Conservation (phyloP, 1,140 invertebrate species). For the Micrasema minimum region DNA sequence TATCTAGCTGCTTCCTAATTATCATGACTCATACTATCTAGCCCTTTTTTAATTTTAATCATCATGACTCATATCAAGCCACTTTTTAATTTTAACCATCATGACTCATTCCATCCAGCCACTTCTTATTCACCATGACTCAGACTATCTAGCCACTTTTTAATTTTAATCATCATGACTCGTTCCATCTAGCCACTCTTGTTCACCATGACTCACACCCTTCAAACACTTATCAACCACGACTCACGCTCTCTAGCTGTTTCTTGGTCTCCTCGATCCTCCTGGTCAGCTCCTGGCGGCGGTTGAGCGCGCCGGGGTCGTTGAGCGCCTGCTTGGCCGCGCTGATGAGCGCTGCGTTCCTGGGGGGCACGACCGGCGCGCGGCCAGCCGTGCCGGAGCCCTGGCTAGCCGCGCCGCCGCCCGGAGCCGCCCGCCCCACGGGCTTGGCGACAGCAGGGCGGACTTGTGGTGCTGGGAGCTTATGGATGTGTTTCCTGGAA, state of each 20-base stretch:
- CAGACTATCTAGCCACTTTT: too few relatives aligned
- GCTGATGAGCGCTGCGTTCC: slow-evolving; percentile 67
- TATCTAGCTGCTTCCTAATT: too few relatives aligned
- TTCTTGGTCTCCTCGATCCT: slow-evolving; percentile 88
- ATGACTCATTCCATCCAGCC: too few relatives aligned
- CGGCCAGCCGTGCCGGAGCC: neutral
- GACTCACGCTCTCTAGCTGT: slow-evolving; percentile 89
- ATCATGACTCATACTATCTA: too few relatives aligned
- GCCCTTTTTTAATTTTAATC: too few relatives aligned
- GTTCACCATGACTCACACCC: too few relatives aligned
- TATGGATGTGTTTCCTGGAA: slow-evolving; percentile 48
- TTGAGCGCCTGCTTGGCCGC: slow-evolving; percentile 68
- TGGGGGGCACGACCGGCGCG: slow-evolving; percentile 57
- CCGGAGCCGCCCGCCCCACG: neutral
- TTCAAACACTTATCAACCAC: too few relatives aligned
- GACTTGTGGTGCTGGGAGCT: slow-evolving; percentile 52
- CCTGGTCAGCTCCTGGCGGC: slow-evolving; percentile 84
- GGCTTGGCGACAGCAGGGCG: slow-evolving; percentile 1
- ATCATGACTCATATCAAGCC: too few relatives aligned
- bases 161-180: too few relatives aligned
- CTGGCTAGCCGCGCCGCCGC: neutral
- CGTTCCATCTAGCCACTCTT: too few relatives aligned
- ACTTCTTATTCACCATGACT: too few relatives aligned
- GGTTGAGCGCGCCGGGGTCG: slow-evolving; percentile 75
- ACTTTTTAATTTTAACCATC: too few relatives aligned